phyloP scores from a whole-genome alignment of 1,140 invertebrate species.

The Lepeophtheirus salmonis region DNA sequence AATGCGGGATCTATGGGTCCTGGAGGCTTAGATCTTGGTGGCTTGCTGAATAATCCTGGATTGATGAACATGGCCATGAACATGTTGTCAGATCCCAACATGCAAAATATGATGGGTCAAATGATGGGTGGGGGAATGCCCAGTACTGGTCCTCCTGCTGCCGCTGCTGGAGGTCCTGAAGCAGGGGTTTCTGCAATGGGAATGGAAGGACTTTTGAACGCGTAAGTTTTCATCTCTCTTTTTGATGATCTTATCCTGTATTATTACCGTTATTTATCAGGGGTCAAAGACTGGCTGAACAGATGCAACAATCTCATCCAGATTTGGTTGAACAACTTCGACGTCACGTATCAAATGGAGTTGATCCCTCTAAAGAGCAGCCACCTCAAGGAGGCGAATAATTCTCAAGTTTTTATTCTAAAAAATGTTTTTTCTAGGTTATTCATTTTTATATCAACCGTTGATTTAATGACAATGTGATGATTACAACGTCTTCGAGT shows the following conservation, averaged over 20 bases:
- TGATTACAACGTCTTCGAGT: too few relatives aligned
- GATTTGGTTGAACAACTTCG: constrained; percentile 44
- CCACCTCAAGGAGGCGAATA: background rate
- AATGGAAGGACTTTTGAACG: constrained; percentile 21
- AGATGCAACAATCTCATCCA: constrained; percentile 45
- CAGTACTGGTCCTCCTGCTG: constrained; percentile 17
- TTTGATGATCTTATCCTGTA: constrained; percentile 2
- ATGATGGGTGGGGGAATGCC: constrained; percentile 26
- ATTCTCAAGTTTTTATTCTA: background rate
- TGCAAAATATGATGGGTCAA: constrained; percentile 43
- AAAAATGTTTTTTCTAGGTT: too few relatives aligned
- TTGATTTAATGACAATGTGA: too few relatives aligned
- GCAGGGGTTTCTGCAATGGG: constrained; percentile 17
- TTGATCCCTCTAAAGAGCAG: background rate
- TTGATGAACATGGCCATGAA: constrained; percentile 55
- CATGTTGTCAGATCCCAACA: constrained; percentile 51
- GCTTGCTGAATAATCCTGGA: constrained; percentile 48
- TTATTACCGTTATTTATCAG: constrained; percentile 29
- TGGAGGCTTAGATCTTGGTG: constrained; percentile 35
- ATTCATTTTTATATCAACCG: too few relatives aligned
- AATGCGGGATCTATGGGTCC: constrained; percentile 20
- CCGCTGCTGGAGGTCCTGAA: constrained; percentile 21
- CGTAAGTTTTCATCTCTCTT: constrained; percentile 18
- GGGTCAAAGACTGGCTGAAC: constrained; percentile 43
- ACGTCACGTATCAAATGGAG: constrained; percentile 27